These are phyloP conservation scores for Plagodis pulveraria DNA, from an alignment of 2,888 invertebrate species.

Conservation along the genomic window DNA sequence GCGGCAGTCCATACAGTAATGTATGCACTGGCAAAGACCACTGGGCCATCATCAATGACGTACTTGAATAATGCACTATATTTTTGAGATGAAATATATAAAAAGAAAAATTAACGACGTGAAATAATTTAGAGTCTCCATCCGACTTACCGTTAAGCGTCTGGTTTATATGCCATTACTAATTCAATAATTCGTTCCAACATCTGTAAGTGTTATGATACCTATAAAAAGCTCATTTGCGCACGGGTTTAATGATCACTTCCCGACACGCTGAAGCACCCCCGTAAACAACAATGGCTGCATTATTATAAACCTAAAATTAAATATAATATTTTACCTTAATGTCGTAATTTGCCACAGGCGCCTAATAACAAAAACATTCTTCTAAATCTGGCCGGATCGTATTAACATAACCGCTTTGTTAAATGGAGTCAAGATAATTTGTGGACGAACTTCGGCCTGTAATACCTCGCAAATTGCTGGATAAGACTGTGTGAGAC, in stretches of 20 bases:
- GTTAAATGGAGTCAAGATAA: conserved; percentile 83
- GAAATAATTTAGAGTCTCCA: conserved; percentile 56
- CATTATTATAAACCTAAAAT: conserved; percentile 60
- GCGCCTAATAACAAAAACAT: conserved; percentile 73
- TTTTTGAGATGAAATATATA: conserved; percentile 35
- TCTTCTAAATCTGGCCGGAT: conserved; percentile 75
- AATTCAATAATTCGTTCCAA: conserved; percentile 73
- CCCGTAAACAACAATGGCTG: conserved; percentile 45
- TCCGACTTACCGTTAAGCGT: conserved; percentile 61
- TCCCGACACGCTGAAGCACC: conserved; percentile 51
- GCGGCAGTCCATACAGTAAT: no score
- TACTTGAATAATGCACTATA: conserved; percentile 42
- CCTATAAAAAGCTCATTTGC: conserved; percentile 73
- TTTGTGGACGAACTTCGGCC: conserved; percentile 83
- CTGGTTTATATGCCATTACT: conserved; percentile 70
- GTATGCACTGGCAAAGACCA: no score
- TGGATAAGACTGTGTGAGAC: conserved; percentile 84
- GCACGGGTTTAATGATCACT: conserved; percentile 66
- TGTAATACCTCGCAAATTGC: conserved; percentile 85
- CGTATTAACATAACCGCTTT: conserved; percentile 83
- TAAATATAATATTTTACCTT: conserved; percentile 74
- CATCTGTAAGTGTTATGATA: conserved; percentile 71
- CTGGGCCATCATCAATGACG: no score
- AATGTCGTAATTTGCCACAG: conserved; percentile 69
- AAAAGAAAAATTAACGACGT: conserved; percentile 59